phyloP scores from a whole-genome alignment of 1,140 invertebrate genomes.

The Callitettix versicolor region DNA sequence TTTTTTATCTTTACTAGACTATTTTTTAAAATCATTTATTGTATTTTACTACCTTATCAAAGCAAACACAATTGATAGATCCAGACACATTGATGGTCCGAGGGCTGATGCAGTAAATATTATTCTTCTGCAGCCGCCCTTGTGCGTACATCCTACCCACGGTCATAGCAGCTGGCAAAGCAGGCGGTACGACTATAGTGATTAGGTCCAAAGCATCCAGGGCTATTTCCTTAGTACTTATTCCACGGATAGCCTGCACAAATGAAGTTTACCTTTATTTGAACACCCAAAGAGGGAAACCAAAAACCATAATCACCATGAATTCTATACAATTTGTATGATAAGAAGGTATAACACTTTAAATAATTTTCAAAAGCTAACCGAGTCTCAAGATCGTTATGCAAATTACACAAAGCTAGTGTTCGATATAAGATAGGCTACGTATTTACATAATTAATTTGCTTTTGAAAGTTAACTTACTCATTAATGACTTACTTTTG shows the following conservation, averaged over 20 bases:
- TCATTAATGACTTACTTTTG: constrained; percentile 52
- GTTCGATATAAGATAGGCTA: no score
- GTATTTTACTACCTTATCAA: constrained; percentile 87
- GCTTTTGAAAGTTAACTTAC: no score
- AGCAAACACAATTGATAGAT: constrained; percentile 85
- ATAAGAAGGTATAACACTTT: neutral
- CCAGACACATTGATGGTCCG: constrained; percentile 80
- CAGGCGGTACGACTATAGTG: constrained; percentile 90
- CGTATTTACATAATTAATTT: no score
- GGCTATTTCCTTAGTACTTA: constrained; percentile 28
- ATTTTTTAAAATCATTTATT: no score
- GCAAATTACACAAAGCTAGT: no score
- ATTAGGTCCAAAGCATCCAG: constrained; percentile 73
- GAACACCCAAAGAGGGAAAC: no score
- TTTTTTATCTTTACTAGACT: no score
- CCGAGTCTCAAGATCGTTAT: no score
- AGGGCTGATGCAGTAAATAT: constrained; percentile 86
- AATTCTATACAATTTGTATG: no score
- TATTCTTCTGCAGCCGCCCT: constrained; percentile 54
- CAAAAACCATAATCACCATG: no score
- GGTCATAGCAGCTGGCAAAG: constrained; percentile 88
- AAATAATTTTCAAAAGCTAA: no score
- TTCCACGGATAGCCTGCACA: constrained; percentile 27
- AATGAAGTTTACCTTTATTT: no score
- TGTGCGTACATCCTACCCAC: constrained; percentile 79